Base-by-base conservation (phyloP, 2,797 vertebrate species). In the Lacerta agilis region DNA sequence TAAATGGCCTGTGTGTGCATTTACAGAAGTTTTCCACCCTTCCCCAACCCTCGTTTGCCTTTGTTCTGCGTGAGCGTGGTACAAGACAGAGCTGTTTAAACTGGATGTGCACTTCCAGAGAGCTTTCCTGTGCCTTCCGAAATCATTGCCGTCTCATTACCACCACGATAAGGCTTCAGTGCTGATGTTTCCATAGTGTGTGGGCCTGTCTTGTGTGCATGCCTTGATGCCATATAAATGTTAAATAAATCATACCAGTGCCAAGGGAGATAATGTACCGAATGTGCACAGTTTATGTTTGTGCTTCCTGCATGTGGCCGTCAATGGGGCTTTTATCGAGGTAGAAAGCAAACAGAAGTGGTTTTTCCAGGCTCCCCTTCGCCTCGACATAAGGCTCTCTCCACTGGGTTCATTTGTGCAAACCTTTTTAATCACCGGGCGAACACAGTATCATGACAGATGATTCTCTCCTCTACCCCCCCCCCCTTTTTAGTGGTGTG, bases 201-300 rank as follows among this genome's bases (percentile, higher is more conserved):
- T 49, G n/a, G 67, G 15, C 8, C 80, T 43, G 9, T 33, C 7
- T 67, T 58, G 2, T 13, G 36, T 33, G 20, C 73, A 20, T 88
- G 64, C 29, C 87, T 80, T 73, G 77, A 64, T 73, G 76, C 77
- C 82, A 85, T 73, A 20, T 38, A 80, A 79, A 80, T 64, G 76
- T 84, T 80, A 79, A 88, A 79, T 88, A 85, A 88, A 88, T 85
- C 67, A 73, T 73, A 36, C 10, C 25, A 5, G 77, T 64, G 38
- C 69, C 87, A 49, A 81, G 71, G 71, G 55, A 85, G 69, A 80
- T 76, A 85, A 85, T 66, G 41, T 15, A 7, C 11, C 18, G 13
- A 61, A 72, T 64, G 82, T 33, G 49, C 9, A 3, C 9, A 2
- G 6, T 81, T 81, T 11, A 18, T 55, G 43, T 81, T 81, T 55